Evolutionary conservation across 2,888 invertebrate genomes (phyloP).

Genomic region (Fabriciana adippe): DNA sequence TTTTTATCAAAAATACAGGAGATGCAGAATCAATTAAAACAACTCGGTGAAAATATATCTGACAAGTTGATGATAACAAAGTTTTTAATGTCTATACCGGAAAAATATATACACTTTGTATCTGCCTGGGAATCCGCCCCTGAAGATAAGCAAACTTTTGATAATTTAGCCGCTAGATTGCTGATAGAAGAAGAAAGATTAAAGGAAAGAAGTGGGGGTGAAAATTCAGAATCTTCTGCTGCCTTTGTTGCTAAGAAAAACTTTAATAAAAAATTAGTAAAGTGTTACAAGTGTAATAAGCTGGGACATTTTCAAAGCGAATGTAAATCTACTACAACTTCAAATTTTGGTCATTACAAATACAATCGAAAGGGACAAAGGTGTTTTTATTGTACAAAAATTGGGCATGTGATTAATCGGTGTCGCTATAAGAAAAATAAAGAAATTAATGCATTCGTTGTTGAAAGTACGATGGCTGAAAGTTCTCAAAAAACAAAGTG

Average conservation of each 20-base stretch:
- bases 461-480: conserved; percentile 5
- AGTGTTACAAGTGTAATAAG: conserved; percentile 2
- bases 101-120: conserved; percentile 50
- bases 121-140: conserved; percentile 49
- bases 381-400: conserved; percentile 20
- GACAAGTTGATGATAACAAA: conserved; percentile 50
- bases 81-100: conserved; percentile 49
- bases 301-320: background rate
- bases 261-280: background rate
- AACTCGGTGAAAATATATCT: conserved; percentile 45
- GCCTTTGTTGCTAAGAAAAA: background rate
- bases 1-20: conserved; percentile 48
- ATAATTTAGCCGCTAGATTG: conserved; percentile 43
- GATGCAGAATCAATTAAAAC: conserved; percentile 42
- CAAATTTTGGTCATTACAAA: background rate
- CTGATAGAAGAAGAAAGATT: conserved; percentile 43
- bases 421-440: conserved; percentile 22
- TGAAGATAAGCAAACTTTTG: conserved; percentile 41
- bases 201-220: conserved; percentile 34
- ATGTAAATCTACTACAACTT: background rate
- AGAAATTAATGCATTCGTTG: conserved; percentile 26
- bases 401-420: conserved; percentile 18
- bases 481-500: too few species aligned
- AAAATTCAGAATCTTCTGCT: conserved; percentile 3
- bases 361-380: background rate